Base-by-base conservation (phyloP, 2,888 invertebrate species). In the Chydorus sphaericus region DNA sequence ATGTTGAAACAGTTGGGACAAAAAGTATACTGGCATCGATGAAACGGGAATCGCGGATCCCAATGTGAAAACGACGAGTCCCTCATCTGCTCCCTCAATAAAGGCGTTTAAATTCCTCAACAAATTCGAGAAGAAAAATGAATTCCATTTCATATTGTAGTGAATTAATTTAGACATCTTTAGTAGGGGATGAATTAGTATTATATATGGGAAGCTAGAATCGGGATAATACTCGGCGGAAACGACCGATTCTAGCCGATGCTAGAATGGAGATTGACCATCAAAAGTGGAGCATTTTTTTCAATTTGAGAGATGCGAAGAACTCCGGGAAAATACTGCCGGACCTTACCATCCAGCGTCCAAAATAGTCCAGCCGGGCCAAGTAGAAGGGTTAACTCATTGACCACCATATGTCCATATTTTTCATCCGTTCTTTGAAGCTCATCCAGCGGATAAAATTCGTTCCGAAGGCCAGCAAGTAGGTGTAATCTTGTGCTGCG, bases 31-130 rank as follows among this genome's bases (percentile, higher is more conserved):
- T 0, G 76, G 72, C 57, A 83, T 86, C 62, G 81, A 83, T 26
- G 80, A 79, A 0, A 85, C 84, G 62, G 80, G 78, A 0, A 88
- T 85, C 1, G 86, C 85, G 0, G 88, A 86, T 0, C 88, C 88
- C 85, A 88, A 86, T 36, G 86, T 86, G 11, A 88, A 83, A 67
- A 82, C 86, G 57, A 88, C 79, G 66, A 88, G 87, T 2, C 87
- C 88, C 30, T 80, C 70, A 23, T 73, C 65, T 0, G 83, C 44
- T 53, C 75, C 75, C 61, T 79, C 78, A 23, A 86, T 69, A 65
- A 83, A 84, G 57, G 73, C 71, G 59, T 77, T 72, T 7, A 86
- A 65, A 29, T 79, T 73, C 52, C 36, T 10, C 26, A 33, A 33
- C 33, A n/a, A n/a, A n/a, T n/a, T n/a, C n/a, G n/a, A n/a, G n/a